Base-by-base conservation (phyloP, 2,113 vertebrate genomes). In the Lutjanus erythropterus region DNA sequence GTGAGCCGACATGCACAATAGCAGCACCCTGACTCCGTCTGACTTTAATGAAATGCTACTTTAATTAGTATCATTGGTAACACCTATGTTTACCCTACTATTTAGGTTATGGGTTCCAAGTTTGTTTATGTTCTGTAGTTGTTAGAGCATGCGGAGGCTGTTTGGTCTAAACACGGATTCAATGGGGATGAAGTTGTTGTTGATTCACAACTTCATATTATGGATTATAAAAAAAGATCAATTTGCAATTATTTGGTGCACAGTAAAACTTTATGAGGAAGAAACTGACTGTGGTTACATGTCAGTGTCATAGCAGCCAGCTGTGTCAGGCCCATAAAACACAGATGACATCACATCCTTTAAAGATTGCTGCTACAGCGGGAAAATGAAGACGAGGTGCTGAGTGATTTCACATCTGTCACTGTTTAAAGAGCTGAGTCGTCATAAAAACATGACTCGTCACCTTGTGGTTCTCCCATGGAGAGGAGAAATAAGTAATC, bases 341-440 rank as follows among this genome's bases (percentile, higher is more conserved):
- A n/a, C 23, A 44, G 75, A 80, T 94, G 89, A 93, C 81, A 83
- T 93, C 89, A 94, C 82, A 86, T 89, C 87, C 88, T 93, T 55
- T 61, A 58, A 52, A 90, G 77, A 81, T 27, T 78, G 78, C 74
- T 29, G 60, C 79, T 74, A 35, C 72, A 78, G 86, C 56, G 74
- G 74, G 59, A 80, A 83, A 67, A 75, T 83, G 56, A 61, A 69
- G 75, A 70, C 35, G 69, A 80, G 74, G 81, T 76, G 85, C 59
- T 35, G 81, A 87, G 68, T 83, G 86, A 87, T 75, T 79, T 83
- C 84, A 86, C 88, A 88, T 71, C 79, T 86, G 88, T 84, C 81
- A 25, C 47, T 39, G 74, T 75, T 61, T 47, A 44, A 65, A 78
- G 50, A 80, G 46, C 74, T 4, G 79, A 81, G 44, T 35, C 35